A percentile compares a stretch with the other conserved stretches of the same genome.
These are phyloP conservation scores for Acrossocheilus fasciatus DNA, from an alignment of 2,797 vertebrate genomes.

Conservation along the genomic window DNA sequence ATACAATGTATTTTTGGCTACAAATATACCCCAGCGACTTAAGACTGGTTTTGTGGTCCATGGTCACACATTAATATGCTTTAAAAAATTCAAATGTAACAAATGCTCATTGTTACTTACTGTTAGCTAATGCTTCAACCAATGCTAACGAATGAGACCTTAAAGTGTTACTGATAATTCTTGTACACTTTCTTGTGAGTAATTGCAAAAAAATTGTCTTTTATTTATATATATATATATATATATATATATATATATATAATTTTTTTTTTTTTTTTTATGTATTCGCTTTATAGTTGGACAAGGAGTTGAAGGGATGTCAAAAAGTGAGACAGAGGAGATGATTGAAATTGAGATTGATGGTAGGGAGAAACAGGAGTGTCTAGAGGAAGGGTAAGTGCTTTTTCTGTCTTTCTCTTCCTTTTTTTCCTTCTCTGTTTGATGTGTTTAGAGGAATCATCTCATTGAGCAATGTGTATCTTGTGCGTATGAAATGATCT, in stretches of 20 bases:
- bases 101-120: neutral
- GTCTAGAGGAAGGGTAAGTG: constrained; percentile 83
- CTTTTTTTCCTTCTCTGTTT: neutral
- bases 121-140: neutral
- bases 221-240: neutral
- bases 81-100: neutral
- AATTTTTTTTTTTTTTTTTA: too few species aligned
- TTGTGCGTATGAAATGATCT: neutral
- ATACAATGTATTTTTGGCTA: too few species aligned
- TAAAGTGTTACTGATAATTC: neutral
- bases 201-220: neutral
- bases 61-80: neutral
- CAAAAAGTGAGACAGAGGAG: constrained; percentile 96
- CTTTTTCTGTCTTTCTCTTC: neutral
- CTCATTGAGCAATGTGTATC: neutral
- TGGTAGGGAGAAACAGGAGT: constrained; percentile 87
- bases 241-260: too few species aligned
- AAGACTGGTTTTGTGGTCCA: too few species aligned
- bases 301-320: constrained; percentile 78
- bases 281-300: neutral
- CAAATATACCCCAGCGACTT: too few species aligned
- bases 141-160: neutral
- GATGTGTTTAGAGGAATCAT: neutral
- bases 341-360: constrained; percentile 99
- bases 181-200: neutral